Evolutionary conservation across 2,888 invertebrate species (phyloP).

Genomic region (Lacanobia wlatinum): DNA sequence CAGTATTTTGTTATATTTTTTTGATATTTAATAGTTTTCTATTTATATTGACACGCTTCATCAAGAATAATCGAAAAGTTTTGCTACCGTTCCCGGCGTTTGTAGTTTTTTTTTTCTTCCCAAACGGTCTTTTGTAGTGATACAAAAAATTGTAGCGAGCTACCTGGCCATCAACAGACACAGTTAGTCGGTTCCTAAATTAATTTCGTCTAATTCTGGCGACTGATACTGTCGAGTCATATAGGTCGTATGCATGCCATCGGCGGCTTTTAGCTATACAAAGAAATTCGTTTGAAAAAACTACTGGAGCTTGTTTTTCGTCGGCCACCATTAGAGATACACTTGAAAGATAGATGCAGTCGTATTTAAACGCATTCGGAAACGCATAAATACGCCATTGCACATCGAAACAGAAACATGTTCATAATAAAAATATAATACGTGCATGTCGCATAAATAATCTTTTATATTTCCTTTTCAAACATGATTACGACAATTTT

Average conservation of each 20-base stretch:
- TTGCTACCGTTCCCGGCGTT: slow-evolving; percentile 86
- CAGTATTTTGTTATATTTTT: slow-evolving; percentile 74
- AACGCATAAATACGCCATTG: slow-evolving; percentile 45
- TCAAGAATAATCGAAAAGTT: slow-evolving; percentile 82
- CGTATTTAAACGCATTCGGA: slow-evolving; percentile 64
- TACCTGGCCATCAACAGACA: slow-evolving; percentile 82
- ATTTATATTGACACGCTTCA: slow-evolving; percentile 84
- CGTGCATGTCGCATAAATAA: slow-evolving; percentile 43
- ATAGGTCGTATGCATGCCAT: slow-evolving; percentile 79
- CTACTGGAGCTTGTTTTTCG: slow-evolving; percentile 79
- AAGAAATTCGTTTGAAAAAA: slow-evolving; percentile 76
- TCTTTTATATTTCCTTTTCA: slow-evolving; percentile 66
- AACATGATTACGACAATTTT: slow-evolving; percentile 64
- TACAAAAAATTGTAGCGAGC: slow-evolving; percentile 72
- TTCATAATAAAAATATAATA: slow-evolving; percentile 41
- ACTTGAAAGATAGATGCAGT: slow-evolving; percentile 85
- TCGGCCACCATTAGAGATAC: slow-evolving; percentile 85
- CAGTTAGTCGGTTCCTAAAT: slow-evolving; percentile 81
- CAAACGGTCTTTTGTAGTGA: slow-evolving; percentile 72
- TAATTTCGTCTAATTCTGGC: slow-evolving; percentile 85
- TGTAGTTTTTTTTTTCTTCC: slow-evolving; percentile 75
- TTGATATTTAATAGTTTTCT: slow-evolving; percentile 83
- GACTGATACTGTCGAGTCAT: slow-evolving; percentile 86
- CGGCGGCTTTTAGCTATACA: slow-evolving; percentile 81
- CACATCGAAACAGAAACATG: slow-evolving; percentile 39